These are phyloP conservation scores for Pachypanchax playfairii DNA, from an alignment of 2,113 vertebrate genomes.

Conservation along the genomic window DNA sequence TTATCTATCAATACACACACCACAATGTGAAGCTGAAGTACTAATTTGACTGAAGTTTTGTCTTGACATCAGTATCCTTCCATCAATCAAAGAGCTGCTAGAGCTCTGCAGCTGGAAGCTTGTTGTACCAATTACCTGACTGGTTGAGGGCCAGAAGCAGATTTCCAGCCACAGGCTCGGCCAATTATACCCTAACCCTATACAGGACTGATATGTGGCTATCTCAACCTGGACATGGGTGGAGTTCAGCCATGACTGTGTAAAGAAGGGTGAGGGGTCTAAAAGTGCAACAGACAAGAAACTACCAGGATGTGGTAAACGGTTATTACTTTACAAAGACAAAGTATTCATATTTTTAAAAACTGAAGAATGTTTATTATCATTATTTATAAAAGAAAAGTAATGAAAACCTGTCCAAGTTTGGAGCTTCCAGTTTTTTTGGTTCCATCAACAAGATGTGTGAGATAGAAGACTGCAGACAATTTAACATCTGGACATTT, in stretches of 20 bases:
- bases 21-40: constrained; percentile 35
- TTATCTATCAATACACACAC: constrained; percentile 30
- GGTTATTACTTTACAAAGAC: too few relatives aligned
- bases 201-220: constrained; percentile 61
- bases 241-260: constrained; percentile 34
- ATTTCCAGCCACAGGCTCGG: constrained; percentile 54
- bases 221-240: constrained; percentile 54
- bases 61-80: constrained; percentile 68
- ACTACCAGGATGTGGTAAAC: neutral
- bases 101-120: constrained; percentile 27
- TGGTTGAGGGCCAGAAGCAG: constrained; percentile 51
- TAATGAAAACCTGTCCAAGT: neutral
- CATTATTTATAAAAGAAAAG: neutral
- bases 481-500: neutral
- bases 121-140: constrained; percentile 72
- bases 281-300: constrained; percentile 4
- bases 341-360: too few relatives aligned
- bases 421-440: neutral
- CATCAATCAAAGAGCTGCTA: constrained; percentile 62
- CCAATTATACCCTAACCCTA: constrained; percentile 70
- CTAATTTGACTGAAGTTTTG: constrained; percentile 66
- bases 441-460: neutral
- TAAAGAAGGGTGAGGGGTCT: constrained; percentile 47
- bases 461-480: neutral
- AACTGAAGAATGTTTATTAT: too few relatives aligned